These are phyloP conservation scores for Cyanoramphus novaezelandiae DNA, from an alignment of 2,113 vertebrate species.

Conservation along the genomic window DNA sequence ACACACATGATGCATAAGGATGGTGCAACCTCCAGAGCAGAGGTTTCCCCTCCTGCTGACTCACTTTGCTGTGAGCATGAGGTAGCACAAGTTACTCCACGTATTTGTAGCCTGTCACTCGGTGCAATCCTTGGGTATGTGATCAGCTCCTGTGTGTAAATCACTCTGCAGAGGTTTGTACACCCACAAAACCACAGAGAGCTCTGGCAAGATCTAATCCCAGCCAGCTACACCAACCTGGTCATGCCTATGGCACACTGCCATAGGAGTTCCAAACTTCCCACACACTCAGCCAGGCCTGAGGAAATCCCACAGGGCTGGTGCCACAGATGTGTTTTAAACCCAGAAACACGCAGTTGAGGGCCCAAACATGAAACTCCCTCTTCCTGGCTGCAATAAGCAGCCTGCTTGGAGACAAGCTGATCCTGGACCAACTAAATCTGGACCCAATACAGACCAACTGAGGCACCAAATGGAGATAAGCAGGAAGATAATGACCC, in stretches of 20 bases:
- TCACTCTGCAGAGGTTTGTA: not conserved
- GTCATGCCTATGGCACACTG: not conserved
- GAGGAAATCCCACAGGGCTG: not conserved
- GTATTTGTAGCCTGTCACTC: not conserved
- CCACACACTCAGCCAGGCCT: not conserved
- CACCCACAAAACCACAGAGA: not conserved
- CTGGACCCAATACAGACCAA: not conserved
- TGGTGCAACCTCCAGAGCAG: accelerated
- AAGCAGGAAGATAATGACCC: not conserved
- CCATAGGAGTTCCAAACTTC: not conserved
- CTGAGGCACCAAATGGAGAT: not conserved
- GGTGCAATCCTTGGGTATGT: accelerated
- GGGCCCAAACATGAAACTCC: not conserved
- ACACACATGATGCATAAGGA: not conserved
- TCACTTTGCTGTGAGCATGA: not conserved
- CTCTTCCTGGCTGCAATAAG: not conserved
- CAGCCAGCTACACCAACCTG: not conserved
- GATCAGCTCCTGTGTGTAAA: not conserved
- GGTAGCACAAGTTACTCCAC: not conserved
- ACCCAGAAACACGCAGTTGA: not conserved
- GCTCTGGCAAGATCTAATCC: not conserved
- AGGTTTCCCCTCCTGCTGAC: not conserved
- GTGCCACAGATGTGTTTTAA: not conserved
- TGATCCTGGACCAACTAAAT: not conserved
- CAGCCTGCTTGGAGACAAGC: not conserved